These are phyloP conservation scores for Plutella xylostella DNA, from an alignment of 2,888 invertebrate species.

Conservation along the genomic window DNA sequence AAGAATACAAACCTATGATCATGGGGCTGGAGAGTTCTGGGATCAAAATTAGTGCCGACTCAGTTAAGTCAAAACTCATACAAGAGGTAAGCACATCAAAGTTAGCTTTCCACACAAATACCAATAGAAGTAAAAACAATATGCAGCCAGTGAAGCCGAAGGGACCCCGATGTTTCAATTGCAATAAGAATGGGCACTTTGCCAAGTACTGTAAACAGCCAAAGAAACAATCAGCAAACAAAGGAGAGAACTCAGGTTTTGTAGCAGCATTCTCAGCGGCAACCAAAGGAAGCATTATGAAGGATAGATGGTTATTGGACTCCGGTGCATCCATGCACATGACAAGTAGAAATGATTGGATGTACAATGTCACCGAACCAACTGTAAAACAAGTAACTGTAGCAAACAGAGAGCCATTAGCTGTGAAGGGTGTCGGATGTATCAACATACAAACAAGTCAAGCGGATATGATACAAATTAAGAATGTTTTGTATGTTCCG, in stretches of 20 bases:
- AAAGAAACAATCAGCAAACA: slow-evolving; percentile 10
- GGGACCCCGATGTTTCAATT: slow-evolving; percentile 20
- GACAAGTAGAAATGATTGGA: not conserved
- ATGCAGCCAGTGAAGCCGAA: slow-evolving; percentile 10
- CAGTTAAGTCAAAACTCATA: slow-evolving; percentile 7
- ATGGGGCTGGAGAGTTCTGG: slow-evolving; percentile 16
- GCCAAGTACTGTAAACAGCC: slow-evolving; percentile 11
- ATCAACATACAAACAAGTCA: too few relatives aligned
- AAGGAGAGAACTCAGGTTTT: slow-evolving; percentile 14
- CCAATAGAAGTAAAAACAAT: not conserved
- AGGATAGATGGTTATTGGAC: not conserved
- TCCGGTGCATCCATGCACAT: slow-evolving; percentile 5
- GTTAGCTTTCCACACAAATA: not conserved
- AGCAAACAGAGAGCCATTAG: too few relatives aligned
- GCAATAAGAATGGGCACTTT: slow-evolving; percentile 14
- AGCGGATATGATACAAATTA: too few relatives aligned
- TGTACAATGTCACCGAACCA: not conserved
- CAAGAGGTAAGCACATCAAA: slow-evolving; percentile 2
- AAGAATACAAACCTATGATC: slow-evolving; percentile 16
- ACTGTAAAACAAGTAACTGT: too few relatives aligned
- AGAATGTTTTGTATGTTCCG: too few relatives aligned
- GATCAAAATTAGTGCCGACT: slow-evolving; percentile 6
- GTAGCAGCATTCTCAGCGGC: slow-evolving; percentile 20
- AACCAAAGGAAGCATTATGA: not conserved
- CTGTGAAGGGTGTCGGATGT: too few relatives aligned